Evolutionary conservation across 2,113 vertebrate species (phyloP).

Genomic region (Paratilapia polleni): DNA sequence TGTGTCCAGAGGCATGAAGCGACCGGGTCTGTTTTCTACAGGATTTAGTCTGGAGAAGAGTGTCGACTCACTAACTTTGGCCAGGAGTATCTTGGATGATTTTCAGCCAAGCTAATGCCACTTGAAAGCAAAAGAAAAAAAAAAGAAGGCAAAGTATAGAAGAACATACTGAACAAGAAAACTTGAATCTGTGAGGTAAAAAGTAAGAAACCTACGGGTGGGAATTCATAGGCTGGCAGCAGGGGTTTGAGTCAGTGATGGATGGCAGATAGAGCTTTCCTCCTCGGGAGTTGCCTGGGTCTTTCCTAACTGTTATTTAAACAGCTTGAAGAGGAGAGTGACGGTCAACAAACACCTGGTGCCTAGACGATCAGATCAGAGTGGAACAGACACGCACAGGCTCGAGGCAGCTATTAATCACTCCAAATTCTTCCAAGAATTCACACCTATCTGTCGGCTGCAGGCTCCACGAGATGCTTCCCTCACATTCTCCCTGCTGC

Average conservation of each 20-base stretch:
- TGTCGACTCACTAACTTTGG: conserved; percentile 8
- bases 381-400: conserved; percentile 76
- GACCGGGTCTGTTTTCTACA: conserved; percentile 17
- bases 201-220: neutral
- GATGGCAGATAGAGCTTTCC: conserved; percentile 48
- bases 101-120: conserved; percentile 3
- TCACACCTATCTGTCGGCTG: conserved; percentile 49
- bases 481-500: conserved; percentile 19
- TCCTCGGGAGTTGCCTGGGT: conserved; percentile 78
- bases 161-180: neutral
- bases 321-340: conserved; percentile 83
- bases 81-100: neutral
- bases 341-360: conserved; percentile 82
- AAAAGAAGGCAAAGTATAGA: neutral
- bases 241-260: conserved; percentile 37
- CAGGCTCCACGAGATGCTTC: conserved; percentile 28
- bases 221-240: conserved; percentile 20
- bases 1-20: conserved; percentile 30
- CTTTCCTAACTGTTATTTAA: conserved; percentile 84
- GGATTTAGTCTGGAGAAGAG: neutral
- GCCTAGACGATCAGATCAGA: conserved; percentile 81
- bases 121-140: neutral
- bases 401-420: conserved; percentile 62
- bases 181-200: neutral
- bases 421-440: conserved; percentile 13